A percentile compares a stretch with the other conserved stretches of the same genome.
Conservation (phyloP, 2,113 vertebrate species). For the Cochlearius cochlearius region DNA sequence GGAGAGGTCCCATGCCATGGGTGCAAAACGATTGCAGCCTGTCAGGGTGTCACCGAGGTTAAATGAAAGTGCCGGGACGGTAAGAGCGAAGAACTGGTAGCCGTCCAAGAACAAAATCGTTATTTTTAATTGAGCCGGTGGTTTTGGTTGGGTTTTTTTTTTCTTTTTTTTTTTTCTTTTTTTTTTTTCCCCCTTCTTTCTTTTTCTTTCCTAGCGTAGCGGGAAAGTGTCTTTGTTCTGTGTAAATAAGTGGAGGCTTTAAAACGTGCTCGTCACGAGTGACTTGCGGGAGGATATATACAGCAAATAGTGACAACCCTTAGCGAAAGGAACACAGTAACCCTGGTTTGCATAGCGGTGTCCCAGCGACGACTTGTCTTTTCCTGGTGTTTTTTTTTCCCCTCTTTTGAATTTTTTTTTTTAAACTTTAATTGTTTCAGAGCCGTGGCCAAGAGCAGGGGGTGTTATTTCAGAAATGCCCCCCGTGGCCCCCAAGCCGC, state of each 20-base stretch:
- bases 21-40: not conserved
- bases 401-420: not conserved
- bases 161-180: too few relatives aligned
- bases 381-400: not conserved
- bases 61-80: not conserved
- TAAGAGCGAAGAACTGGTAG: not conserved
- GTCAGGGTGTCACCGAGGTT: not conserved
- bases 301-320: not conserved
- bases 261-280: not conserved
- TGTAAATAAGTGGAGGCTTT: not conserved
- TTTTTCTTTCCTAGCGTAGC: not conserved
- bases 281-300: not conserved
- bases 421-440: not conserved
- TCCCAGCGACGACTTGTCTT: not conserved
- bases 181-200: not conserved
- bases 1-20: not conserved
- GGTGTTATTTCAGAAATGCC: not conserved
- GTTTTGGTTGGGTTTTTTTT: not conserved
- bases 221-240: not conserved
- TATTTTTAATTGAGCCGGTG: not conserved
- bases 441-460: not conserved
- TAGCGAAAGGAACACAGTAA: not conserved
- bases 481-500: not conserved
- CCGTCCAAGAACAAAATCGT: constrained; percentile 37
- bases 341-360: not conserved